Evolutionary conservation across 2,888 invertebrate species (phyloP), one percentile per base, ranked within the genome.

Genomic region (Flabesymbios commensalis): DNA sequence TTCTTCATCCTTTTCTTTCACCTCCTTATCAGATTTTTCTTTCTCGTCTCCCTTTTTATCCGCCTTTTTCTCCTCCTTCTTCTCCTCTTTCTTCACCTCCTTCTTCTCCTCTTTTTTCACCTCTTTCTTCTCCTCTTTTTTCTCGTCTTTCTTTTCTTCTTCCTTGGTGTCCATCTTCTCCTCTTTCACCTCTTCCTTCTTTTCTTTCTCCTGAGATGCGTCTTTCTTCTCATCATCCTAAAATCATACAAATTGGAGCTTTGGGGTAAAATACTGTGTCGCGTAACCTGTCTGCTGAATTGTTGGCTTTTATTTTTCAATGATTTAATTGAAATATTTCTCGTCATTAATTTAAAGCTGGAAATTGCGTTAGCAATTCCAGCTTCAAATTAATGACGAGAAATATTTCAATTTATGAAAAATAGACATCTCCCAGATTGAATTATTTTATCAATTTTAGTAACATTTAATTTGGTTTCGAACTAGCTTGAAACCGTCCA

Each of bases 61-160:
- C 17, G 69, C 65, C 29, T 72, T 69, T 22, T 59, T 70, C 29
- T 72, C 70, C 73, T 93, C 93, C 91, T 94, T 94, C 84, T 93
- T 93, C 64, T 82, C 81, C 51, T 82, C 81, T 53, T 78, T 77
- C 61, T 78, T 76, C 55, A 87, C 88, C 79, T 93, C 92, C 70
- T 93, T 65, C 39, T 61, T 62, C 36, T 64, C 61, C 36, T 72
- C 59, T 17, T 61, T 43, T 19, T 28, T 61, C 63, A 67, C 58
- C 33, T 58, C 54, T 24, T 42, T 48, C 28, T 47, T 62, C 61
- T 69, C 59, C 19, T 58, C 58, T 32, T 55, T 58, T 19, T 57
- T 60, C 52, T 63, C 57, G 24, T 71, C 67, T 29, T 71, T 69
- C 19, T 55, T 68, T 29, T 72, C 69, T 73, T 94, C 93, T 91